Conservation (phyloP, 2,113 vertebrate species). For the Microcebus ravelobensis region DNA sequence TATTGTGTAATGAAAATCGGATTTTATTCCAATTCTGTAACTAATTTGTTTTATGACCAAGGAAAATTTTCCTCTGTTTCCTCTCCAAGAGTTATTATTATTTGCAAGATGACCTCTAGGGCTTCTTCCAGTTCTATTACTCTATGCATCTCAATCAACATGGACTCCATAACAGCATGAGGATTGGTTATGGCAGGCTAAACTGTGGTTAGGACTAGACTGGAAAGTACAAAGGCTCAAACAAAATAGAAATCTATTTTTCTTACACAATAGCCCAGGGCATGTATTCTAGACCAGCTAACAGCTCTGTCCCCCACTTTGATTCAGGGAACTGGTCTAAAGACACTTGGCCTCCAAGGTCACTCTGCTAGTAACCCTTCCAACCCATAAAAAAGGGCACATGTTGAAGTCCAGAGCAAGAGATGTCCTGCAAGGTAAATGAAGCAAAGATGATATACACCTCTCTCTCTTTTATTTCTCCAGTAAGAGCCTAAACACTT, state of each 20-base stretch:
- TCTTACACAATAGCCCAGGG: neutral
- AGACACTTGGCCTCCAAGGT: neutral
- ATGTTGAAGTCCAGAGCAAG: neutral
- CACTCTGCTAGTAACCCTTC: neutral
- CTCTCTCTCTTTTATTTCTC: neutral
- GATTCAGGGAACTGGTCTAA: neutral
- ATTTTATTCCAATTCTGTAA: slow-evolving; percentile 29
- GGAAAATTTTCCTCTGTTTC: neutral
- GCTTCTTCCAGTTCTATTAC: neutral
- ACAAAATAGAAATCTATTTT: neutral
- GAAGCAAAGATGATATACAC: neutral
- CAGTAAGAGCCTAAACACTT: neutral
- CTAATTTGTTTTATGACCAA: neutral
- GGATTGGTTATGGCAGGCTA: neutral
- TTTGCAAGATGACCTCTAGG: neutral
- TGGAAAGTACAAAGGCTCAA: neutral
- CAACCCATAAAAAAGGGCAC: neutral
- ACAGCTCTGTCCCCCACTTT: neutral
- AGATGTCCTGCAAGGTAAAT: neutral
- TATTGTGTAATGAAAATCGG: neutral
- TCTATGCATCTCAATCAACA: neutral
- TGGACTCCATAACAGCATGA: neutral
- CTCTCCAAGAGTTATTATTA: neutral
- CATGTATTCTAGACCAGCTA: neutral
- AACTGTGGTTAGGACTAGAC: neutral